Evolutionary conservation across 2,888 invertebrate genomes (phyloP).

Genomic region (Ferrisia virgata): DNA sequence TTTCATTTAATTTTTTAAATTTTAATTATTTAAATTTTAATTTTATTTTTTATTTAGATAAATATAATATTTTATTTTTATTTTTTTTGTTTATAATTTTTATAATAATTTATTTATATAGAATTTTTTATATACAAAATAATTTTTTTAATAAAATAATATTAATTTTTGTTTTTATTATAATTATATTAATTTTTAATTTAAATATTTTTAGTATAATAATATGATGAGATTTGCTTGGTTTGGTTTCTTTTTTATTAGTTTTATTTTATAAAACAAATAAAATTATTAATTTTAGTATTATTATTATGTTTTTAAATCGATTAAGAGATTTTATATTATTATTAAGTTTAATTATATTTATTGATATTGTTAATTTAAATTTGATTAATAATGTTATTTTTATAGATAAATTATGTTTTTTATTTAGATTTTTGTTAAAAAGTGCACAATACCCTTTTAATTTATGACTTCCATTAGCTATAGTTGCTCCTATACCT

Average conservation of each 20-base stretch:
- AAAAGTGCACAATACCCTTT: constrained; percentile 80
- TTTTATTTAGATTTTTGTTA: constrained; percentile 59
- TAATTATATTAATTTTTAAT: constrained; percentile 60
- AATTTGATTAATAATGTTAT: too few species aligned
- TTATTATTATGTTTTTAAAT: constrained; percentile 63
- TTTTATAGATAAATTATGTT: constrained; percentile 53
- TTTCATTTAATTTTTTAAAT: too few species aligned
- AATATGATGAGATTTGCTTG: constrained; percentile 71
- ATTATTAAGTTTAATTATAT: constrained; percentile 59
- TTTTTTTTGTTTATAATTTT: too few species aligned
- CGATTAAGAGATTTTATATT: constrained; percentile 60
- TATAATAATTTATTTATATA: too few species aligned
- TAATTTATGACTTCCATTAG: constrained; percentile 71
- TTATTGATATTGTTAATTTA: too few species aligned
- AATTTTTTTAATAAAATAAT: too few species aligned
- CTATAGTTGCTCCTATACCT: constrained; percentile 74
- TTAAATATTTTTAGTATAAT: constrained; percentile 69
- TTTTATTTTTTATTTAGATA: too few species aligned
- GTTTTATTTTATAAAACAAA: constrained; percentile 69
- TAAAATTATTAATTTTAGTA: constrained; percentile 68
- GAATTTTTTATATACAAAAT: too few species aligned
- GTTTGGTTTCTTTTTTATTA: constrained; percentile 69
- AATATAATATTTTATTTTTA: too few species aligned
- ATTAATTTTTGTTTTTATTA: constrained; percentile 52
- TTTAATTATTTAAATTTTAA: too few species aligned